These are phyloP conservation scores for Dallia pectoralis DNA, from an alignment of 2,797 vertebrate species.

Conservation along the genomic window DNA sequence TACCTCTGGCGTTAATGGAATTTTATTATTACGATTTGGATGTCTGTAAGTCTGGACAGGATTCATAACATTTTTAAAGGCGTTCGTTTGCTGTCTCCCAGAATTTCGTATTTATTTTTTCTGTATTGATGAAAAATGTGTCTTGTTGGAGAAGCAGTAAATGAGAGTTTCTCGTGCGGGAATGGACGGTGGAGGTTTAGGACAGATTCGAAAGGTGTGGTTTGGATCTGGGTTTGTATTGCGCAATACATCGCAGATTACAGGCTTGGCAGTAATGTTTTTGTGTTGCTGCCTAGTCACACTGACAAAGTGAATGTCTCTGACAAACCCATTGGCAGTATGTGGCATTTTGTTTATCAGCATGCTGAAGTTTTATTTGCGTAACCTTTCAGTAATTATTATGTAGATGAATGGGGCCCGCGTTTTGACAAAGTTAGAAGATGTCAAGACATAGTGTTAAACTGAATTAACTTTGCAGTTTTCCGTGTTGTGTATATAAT, in stretches of 20 bases:
- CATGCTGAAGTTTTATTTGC: background rate
- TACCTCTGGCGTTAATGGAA: conserved; percentile 50
- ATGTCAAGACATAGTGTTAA: no score
- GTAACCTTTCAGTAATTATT: no score
- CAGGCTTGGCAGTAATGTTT: conserved; percentile 26
- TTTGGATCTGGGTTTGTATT: conserved; percentile 31
- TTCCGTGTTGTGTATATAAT: no score
- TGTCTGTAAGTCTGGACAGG: conserved; percentile 43
- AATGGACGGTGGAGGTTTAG: conserved; percentile 22
- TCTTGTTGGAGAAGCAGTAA: conserved; percentile 54
- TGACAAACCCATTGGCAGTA: background rate
- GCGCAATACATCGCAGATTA: background rate
- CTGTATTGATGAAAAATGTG: conserved; percentile 40
- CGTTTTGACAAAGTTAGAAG: no score
- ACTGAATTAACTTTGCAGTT: no score
- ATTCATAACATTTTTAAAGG: conserved; percentile 45
- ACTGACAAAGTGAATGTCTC: conserved; percentile 1
- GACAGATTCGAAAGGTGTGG: conserved; percentile 14
- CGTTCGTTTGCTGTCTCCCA: conserved; percentile 44
- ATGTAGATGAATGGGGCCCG: no score
- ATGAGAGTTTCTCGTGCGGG: conserved; percentile 42
- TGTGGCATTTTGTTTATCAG: background rate
- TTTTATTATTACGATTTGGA: conserved; percentile 56
- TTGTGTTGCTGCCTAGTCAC: background rate
- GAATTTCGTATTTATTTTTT: conserved; percentile 56